Conservation (phyloP, 2,113 vertebrate genomes). For the Erpornis zantholeuca region DNA sequence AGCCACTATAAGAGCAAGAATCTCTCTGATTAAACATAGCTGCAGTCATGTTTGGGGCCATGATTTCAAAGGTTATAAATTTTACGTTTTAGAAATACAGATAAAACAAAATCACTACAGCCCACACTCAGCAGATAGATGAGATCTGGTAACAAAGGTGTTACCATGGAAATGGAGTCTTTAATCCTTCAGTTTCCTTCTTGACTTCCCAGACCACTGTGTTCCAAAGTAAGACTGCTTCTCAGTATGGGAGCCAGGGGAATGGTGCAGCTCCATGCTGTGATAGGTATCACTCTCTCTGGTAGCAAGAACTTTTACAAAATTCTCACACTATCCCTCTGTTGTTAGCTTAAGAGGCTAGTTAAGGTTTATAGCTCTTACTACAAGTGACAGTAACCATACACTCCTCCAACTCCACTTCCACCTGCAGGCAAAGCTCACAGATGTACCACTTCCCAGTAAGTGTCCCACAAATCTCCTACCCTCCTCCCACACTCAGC, state of each 20-base stretch:
- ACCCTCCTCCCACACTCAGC: background rate
- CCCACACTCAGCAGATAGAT: background rate
- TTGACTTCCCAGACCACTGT: background rate
- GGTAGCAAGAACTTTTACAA: background rate
- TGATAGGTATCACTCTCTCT: background rate
- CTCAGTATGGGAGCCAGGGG: background rate
- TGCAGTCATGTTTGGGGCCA: background rate
- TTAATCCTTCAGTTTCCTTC: background rate
- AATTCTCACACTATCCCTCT: background rate
- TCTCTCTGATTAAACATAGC: background rate
- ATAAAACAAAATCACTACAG: background rate
- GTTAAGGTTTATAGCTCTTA: background rate
- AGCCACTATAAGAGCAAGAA: background rate
- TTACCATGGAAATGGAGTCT: background rate
- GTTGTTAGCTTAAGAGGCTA: background rate
- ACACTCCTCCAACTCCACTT: background rate
- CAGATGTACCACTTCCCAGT: background rate
- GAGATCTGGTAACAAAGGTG: background rate
- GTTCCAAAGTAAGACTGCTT: background rate
- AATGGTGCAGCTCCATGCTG: background rate
- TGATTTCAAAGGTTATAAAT: background rate
- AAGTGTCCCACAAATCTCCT: background rate
- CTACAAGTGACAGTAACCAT: background rate
- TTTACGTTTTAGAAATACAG: background rate
- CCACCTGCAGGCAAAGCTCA: background rate